Evolutionary conservation across 2,797 vertebrate genomes (phyloP).

Genomic region (Miichthys miiuy): DNA sequence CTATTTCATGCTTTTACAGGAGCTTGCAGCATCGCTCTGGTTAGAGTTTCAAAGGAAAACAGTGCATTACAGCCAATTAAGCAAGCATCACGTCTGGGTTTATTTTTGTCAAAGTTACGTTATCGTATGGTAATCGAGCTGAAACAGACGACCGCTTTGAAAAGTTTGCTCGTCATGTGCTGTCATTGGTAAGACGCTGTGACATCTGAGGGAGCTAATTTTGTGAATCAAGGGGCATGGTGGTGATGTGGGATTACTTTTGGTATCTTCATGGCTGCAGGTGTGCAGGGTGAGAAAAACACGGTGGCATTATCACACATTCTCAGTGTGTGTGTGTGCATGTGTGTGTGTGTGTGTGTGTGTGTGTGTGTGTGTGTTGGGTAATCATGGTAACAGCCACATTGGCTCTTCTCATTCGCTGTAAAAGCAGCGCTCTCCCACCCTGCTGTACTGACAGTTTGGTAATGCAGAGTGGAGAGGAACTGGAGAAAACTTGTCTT

Average conservation of each 20-base stretch:
- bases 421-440: constrained; percentile 21
- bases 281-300: constrained; percentile 25
- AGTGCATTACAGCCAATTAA: constrained; percentile 26
- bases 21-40: constrained; percentile 36
- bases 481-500: constrained; percentile 36
- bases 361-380: constrained; percentile 4
- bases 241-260: background rate
- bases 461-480: constrained; percentile 39
- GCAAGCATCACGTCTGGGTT: background rate
- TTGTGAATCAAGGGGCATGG: background rate
- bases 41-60: constrained; percentile 48
- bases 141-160: constrained; percentile 6
- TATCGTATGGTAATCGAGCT: background rate
- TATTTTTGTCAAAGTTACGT: constrained; percentile 24
- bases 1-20: constrained; percentile 37
- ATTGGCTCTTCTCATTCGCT: constrained; percentile 10
- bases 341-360: background rate
- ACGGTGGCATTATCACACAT: background rate
- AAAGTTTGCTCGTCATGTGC: background rate
- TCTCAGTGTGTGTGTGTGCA: background rate
- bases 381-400: constrained; percentile 13
- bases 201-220: background rate
- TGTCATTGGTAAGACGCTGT: background rate
- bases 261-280: constrained; percentile 13
- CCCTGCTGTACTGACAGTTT: constrained; percentile 19